These are phyloP conservation scores for Sialia sialis DNA, from an alignment of 2,113 vertebrate genomes.

Conservation along the genomic window DNA sequence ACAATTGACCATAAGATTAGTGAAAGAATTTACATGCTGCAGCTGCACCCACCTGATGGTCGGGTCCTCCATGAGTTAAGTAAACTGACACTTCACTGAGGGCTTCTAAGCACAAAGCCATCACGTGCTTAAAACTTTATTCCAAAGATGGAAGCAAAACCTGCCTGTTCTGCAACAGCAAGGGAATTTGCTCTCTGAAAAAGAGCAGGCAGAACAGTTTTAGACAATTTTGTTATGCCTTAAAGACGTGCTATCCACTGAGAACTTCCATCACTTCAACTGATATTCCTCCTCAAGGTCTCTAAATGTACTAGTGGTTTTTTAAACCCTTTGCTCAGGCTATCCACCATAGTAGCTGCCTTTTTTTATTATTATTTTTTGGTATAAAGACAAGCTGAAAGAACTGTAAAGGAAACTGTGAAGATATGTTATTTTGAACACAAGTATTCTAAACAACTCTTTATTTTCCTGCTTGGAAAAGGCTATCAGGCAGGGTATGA, in stretches of 20 bases:
- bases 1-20: not conserved
- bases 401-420: not conserved
- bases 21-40: not conserved
- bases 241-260: not conserved
- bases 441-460: not conserved
- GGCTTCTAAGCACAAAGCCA: not conserved
- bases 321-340: not conserved
- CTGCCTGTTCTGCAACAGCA: not conserved
- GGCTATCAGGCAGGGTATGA: not conserved
- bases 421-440: not conserved
- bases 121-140: not conserved
- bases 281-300: not conserved
- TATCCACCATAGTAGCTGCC: not conserved
- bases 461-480: not conserved
- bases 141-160: not conserved
- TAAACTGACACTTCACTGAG: not conserved
- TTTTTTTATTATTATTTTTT: too few species aligned
- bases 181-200: not conserved
- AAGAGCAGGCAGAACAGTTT: not conserved
- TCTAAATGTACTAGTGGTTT: not conserved
- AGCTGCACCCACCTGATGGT: not conserved
- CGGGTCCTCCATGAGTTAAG: not conserved
- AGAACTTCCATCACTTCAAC: not conserved
- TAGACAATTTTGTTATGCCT: not conserved
- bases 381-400: not conserved